These are phyloP conservation scores for Epinephelus malabaricus DNA, from an alignment of 2,797 vertebrate genomes.

Conservation along the genomic window DNA sequence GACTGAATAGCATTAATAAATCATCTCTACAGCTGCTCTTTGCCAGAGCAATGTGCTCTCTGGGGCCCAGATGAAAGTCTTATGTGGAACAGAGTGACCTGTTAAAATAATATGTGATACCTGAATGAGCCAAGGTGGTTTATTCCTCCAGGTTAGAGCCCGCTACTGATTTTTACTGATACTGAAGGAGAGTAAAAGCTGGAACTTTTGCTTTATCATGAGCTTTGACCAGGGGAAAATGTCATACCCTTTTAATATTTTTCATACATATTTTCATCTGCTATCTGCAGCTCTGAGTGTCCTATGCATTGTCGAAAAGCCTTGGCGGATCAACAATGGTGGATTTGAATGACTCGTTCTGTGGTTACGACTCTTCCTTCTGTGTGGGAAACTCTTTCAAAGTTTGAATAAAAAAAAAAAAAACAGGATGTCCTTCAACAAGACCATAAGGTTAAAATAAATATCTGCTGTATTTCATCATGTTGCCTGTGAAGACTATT, in stretches of 20 bases:
- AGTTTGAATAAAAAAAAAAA: neutral
- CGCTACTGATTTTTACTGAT: slow-evolving; percentile 20
- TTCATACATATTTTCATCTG: no score
- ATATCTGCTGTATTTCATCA: no score
- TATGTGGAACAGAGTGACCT: slow-evolving; percentile 22
- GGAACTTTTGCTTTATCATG: slow-evolving; percentile 2
- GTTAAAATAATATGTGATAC: slow-evolving; percentile 43
- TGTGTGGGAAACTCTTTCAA: neutral
- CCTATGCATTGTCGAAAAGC: neutral
- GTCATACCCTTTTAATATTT: neutral
- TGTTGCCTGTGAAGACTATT: no score
- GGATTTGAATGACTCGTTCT: slow-evolving; percentile 5
- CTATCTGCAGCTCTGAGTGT: no score
- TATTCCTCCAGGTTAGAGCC: neutral
- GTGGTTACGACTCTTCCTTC: neutral
- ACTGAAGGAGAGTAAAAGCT: neutral
- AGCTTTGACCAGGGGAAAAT: slow-evolving; percentile 24
- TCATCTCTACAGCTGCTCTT: slow-evolving; percentile 58
- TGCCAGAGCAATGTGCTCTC: slow-evolving; percentile 29
- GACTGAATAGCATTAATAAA: slow-evolving; percentile 63
- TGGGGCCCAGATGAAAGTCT: slow-evolving; percentile 22
- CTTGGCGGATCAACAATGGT: neutral
- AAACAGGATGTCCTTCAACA: neutral
- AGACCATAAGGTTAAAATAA: neutral
- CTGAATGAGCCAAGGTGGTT: slow-evolving; percentile 6